Evolutionary conservation across 2,113 vertebrate species (phyloP), one percentile per base, ranked within the genome.

Genomic region (Cynoglossus semilaevis): DNA sequence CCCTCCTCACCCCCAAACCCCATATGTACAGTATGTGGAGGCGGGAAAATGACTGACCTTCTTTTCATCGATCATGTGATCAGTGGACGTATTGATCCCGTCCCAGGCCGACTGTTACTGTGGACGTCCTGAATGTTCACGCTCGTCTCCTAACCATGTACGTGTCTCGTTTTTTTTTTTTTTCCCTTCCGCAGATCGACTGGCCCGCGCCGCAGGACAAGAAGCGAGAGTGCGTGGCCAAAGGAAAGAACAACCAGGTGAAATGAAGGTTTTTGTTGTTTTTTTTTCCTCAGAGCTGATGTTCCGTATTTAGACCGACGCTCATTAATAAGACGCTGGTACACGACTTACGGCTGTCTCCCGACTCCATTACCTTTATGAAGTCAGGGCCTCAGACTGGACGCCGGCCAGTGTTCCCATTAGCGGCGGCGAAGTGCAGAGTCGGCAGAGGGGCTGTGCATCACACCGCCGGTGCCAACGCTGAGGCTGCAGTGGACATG

Each of bases 171-270:
- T 2, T 29, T 6, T 29, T 48, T 59, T 14, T 59, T n/a, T 67
- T 74, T 12, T 80, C 50, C 58, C 5, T 71, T 38, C 56, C 49
- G 18, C 86, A 92, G 91, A 91, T 92, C 49, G 86, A 90, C 59
- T 92, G 91, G 91, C 87, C 85, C 1, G 91, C 90, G 36, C 90
- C 91, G 0, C 70, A 71, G 70, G 88, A 91, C 47, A 91, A 92
- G 74, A 92, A 92, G 83, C 84, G 75, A 49, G 90, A 92, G 59
- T 92, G 90, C 13, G 84, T 85, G 1, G 73, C 81, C 69, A 91
- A 90, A 57, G 91, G 91, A 47, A 92, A 92, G 79, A 92, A 88
- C 83, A 92, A 92, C 85, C 91, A 90, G 90, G 91, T 92, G 86
- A 63, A 11, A 5, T 61, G 29, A 40, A 61, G 41, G 36, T 49